Conservation (phyloP, 2,113 vertebrate genomes). For the Labeo rohita region DNA sequence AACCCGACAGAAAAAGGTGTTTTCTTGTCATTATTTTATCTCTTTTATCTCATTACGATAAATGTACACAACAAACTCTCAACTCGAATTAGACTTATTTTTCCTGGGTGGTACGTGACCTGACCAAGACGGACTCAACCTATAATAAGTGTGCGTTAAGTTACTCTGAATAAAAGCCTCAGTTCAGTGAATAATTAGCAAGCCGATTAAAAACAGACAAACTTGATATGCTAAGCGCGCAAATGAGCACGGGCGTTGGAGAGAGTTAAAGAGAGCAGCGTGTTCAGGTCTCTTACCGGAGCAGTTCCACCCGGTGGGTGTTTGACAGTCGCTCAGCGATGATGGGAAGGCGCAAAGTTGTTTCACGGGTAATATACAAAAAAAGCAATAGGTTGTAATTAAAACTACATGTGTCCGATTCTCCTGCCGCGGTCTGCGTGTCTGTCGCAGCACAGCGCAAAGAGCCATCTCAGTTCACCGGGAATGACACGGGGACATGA, state of each 20-base stretch:
- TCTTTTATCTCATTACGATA: not conserved
- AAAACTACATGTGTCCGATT: slow-evolving; percentile 43
- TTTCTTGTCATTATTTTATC: not conserved
- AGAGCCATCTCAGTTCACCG: slow-evolving; percentile 51
- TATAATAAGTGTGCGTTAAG: not conserved
- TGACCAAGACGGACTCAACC: not conserved
- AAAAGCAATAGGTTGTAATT: slow-evolving; percentile 25
- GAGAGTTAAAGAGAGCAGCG: not conserved
- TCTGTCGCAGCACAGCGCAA: slow-evolving; percentile 24
- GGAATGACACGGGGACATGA: slow-evolving; percentile 30
- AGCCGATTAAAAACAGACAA: not conserved
- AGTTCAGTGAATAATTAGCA: not conserved
- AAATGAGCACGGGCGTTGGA: not conserved
- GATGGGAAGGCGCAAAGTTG: slow-evolving; percentile 81
- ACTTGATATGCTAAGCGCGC: not conserved
- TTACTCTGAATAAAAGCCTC: not conserved
- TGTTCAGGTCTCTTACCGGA: slow-evolving; percentile 74
- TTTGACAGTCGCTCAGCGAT: slow-evolving; percentile 85
- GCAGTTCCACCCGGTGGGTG: slow-evolving; percentile 85
- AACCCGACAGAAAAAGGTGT: not conserved
- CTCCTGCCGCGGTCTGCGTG: slow-evolving; percentile 36
- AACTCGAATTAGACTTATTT: not conserved
- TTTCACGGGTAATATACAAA: slow-evolving; percentile 62
- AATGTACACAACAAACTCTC: not conserved
- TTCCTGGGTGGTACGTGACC: not conserved